phyloP scores from a whole-genome alignment of 2,797 vertebrate genomes.

The Scolopax rusticola region DNA sequence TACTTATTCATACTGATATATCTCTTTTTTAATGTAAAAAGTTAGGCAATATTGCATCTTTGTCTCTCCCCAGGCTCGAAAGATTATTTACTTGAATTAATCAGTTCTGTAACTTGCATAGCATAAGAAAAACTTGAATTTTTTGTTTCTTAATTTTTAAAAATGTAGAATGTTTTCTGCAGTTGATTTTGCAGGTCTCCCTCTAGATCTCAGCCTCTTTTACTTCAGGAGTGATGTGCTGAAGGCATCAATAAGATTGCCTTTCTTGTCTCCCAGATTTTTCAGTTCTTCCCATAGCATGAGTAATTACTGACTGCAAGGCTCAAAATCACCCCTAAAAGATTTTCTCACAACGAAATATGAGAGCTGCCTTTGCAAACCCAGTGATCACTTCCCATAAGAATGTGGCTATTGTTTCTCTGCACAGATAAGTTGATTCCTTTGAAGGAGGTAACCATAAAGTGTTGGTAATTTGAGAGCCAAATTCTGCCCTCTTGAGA shows the following conservation, averaged over 20 bases:
- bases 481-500: not conserved
- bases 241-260: not conserved
- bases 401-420: conserved; percentile 43
- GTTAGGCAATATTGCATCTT: not conserved
- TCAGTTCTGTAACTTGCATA: not conserved
- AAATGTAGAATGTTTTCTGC: not conserved
- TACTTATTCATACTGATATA: too few relatives aligned
- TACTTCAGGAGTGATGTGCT: not conserved
- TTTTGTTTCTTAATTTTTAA: not conserved
- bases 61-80: not conserved
- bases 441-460: conserved; percentile 13
- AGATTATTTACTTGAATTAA: not conserved
- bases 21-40: not conserved
- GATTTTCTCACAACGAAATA: not conserved
- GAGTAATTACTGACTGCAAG: not conserved
- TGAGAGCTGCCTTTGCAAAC: not conserved
- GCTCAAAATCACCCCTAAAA: not conserved
- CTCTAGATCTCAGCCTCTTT: not conserved
- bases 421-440: conserved; percentile 12
- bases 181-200: not conserved
- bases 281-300: not conserved
- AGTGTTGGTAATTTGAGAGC: not conserved
- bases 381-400: not conserved
- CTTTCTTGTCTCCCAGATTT: not conserved
- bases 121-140: not conserved